Base-by-base conservation (phyloP, 2,888 invertebrate species). In the Corbicula japonica region DNA sequence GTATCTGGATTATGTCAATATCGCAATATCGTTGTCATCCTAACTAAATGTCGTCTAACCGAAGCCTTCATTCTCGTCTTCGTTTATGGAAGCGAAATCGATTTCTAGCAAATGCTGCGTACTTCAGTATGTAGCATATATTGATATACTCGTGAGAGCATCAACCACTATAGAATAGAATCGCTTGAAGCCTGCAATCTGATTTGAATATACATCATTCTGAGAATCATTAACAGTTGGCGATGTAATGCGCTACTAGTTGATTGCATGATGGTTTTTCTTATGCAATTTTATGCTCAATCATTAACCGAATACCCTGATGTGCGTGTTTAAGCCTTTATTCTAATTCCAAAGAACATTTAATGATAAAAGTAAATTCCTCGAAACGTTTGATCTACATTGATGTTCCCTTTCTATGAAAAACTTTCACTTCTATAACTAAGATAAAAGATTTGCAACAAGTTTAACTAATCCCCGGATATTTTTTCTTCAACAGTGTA, bases 21-120 rank as follows among this genome's bases (percentile, higher is more conserved):
- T 52, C 66, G n/a, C n/a, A n/a, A n/a, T n/a, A n/a, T n/a, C n/a
- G n/a, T n/a, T n/a, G 66, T 54, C 66, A 66, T 66, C 66, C 38
- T 66, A 52, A 66, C n/a, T 41, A 28, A 35, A 41, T 66, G 66
- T 66, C 66, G 54, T 66, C 54, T 54, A 66, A 54, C 66, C 66
- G 26, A 41, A 8, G 18, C 35, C 41, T 35, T 50, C 30, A 41
- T 52, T 54, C 52, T 66, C 54, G 41, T 41, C 44, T 50, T 32
- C 15, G 34, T 32, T 62, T 48, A 15, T 34, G 32, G 62, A 21
- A 15, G n/a, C 6, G 26, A 38, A 38, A 70, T 70, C 70, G 50
- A 70, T 70, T 50, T 2, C 30, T 10, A 26, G 44, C 48, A 30
- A n/a, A 50, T 26, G 41, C 41, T 41, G 52, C 52, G 54, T 30